Conservation (phyloP, 37 sponge, comb jelly and placozoan species). For the Hexactinellida sp. region DNA sequence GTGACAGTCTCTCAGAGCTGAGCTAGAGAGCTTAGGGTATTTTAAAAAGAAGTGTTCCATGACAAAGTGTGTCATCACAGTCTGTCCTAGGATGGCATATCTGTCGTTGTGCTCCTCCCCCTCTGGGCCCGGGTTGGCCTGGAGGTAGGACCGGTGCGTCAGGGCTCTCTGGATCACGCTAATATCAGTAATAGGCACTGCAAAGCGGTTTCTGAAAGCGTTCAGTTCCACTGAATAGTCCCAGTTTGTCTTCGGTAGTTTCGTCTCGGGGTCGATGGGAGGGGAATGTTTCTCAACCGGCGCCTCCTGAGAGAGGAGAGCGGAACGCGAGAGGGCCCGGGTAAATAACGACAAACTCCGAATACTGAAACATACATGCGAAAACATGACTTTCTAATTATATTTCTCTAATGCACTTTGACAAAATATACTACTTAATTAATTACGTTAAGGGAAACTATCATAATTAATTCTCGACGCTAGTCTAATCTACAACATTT, state of each 20-base stretch:
- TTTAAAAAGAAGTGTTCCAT: conserved; percentile 43
- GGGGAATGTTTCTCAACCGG: background rate
- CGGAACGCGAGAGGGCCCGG: background rate
- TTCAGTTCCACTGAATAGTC: background rate
- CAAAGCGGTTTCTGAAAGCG: conserved; percentile 2
- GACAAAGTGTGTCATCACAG: conserved; percentile 36
- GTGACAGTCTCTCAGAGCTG: background rate
- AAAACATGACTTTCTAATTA: background rate
- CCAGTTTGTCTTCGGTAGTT: background rate
- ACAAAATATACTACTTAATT: too few species aligned
- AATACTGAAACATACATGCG: background rate
- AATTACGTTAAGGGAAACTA: too few species aligned
- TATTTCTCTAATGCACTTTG: too few species aligned
- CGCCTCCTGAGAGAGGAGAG: background rate
- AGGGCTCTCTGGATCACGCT: background rate
- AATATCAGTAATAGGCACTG: background rate
- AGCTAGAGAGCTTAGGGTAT: conserved; percentile 41
- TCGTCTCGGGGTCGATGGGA: background rate
- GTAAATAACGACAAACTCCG: background rate
- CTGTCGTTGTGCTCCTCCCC: conserved; percentile 22
- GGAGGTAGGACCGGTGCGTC: background rate
- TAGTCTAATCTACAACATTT: too few species aligned
- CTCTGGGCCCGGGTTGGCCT: background rate
- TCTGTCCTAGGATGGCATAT: conserved; percentile 39
- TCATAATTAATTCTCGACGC: too few species aligned